Evolutionary conservation across 1,140 invertebrate species (phyloP), one percentile per base, ranked within the genome.

Genomic region (Mizuhopecten yessoensis): DNA sequence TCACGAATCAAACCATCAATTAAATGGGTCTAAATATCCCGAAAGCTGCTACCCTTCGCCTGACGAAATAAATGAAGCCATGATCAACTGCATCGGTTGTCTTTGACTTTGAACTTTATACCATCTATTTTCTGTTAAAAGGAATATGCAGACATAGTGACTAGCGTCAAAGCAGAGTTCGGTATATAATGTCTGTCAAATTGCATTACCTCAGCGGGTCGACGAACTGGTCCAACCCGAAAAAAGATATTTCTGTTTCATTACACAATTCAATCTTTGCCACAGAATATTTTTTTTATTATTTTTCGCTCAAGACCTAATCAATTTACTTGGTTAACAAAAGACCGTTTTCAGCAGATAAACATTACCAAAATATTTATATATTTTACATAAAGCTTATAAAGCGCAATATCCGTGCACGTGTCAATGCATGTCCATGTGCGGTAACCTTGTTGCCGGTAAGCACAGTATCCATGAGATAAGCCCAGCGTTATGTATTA

Each of bases 91-190:
- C n/a, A 75, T 75, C 17, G 57, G 9, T 2, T 75, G 23, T 29
- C 23, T 75, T 75, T 75, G 57, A 75, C 57, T 75, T 75, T 75
- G 57, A 75, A 75, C 57, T 29, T 29, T 75, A 29, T n/a, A 75
- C 15, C 23, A 75, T 75, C 57, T 11, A 5, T 7, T 9, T 75
- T n/a, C n/a, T n/a, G 57, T 75, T 75, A 75, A 75, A 75, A 75
- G 23, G 57, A 75, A n/a, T 29, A 29, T 29, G 57, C n/a, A 75
- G 57, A 75, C 57, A 75, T 1, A 2, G n/a, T 75, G 57, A 11
- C 57, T 75, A 11, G 23, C 17, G 5, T n/a, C 23, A 75, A 75
- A n/a, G 57, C n/a, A n/a, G 5, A 75, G 57, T 23, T 75, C 57
- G 57, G n/a, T 75, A 75, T 23, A 75, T 75, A 75, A 29, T 29